Conservation (phyloP, 1,140 invertebrate genomes). For the Epicauta chinensis region DNA sequence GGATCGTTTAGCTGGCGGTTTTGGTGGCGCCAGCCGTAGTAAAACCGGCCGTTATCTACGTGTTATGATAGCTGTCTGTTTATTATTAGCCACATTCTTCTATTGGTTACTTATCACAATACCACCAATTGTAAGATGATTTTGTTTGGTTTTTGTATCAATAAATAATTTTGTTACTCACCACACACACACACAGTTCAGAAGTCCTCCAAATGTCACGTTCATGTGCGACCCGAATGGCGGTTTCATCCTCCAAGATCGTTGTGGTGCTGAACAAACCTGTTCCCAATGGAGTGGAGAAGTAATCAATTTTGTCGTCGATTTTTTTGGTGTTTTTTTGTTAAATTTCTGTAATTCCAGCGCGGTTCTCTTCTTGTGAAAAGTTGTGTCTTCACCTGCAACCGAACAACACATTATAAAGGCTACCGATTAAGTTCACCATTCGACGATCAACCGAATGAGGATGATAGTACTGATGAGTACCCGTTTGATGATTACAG, state of each 20-base stretch:
- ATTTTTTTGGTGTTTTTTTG: no score
- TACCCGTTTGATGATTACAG: neutral
- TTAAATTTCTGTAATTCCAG: slow-evolving; percentile 20
- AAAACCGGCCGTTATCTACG: slow-evolving; percentile 50
- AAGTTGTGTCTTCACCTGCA: slow-evolving; percentile 54
- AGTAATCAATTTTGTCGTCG: neutral
- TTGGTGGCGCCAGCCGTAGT: slow-evolving; percentile 41
- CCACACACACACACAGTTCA: slow-evolving; percentile 39
- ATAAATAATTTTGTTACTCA: neutral
- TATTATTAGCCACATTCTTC: slow-evolving; percentile 59
- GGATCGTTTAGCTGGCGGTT: slow-evolving; percentile 52
- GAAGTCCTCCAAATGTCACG: slow-evolving; percentile 51
- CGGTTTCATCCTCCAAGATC: slow-evolving; percentile 61
- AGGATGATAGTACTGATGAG: neutral
- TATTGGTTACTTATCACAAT: slow-evolving; percentile 60
- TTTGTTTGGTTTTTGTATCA: slow-evolving; percentile 22
- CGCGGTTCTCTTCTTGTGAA: slow-evolving; percentile 47
- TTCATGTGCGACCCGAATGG: slow-evolving; percentile 61
- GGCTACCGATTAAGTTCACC: slow-evolving; percentile 21
- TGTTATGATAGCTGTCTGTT: slow-evolving; percentile 59
- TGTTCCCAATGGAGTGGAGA: slow-evolving; percentile 57
- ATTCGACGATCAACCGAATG: neutral
- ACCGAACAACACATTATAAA: slow-evolving; percentile 38
- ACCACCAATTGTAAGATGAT: slow-evolving; percentile 54
- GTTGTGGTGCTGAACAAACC: slow-evolving; percentile 52